Evolutionary conservation across 2,888 invertebrate species (phyloP).

Genomic region (Pelosia muscerda): DNA sequence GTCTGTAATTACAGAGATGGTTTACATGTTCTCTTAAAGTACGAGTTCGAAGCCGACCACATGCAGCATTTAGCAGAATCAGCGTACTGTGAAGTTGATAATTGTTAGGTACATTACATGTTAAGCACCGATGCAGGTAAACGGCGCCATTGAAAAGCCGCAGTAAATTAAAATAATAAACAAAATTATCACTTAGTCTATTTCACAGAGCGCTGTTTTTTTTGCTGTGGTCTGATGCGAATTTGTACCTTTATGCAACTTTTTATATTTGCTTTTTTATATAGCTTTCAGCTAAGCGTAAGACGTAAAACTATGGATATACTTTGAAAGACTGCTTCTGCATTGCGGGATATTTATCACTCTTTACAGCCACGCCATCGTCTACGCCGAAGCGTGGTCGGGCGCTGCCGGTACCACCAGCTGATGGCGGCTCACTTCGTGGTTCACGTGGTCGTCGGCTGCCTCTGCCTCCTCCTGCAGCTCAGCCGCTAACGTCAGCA

Average conservation of each 20-base stretch:
- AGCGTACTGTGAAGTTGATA: no score
- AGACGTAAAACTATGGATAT: not conserved
- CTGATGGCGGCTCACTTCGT: constrained; percentile 75
- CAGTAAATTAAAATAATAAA: no score
- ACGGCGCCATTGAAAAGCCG: no score
- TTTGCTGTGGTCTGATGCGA: no score
- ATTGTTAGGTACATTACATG: no score
- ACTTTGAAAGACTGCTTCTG: not conserved
- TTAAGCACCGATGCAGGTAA: no score
- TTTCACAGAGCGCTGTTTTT: no score
- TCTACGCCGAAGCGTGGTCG: constrained; percentile 82
- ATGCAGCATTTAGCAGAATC: no score
- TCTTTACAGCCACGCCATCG: constrained; percentile 78
- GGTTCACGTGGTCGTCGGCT: constrained; percentile 74
- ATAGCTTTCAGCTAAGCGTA: not conserved
- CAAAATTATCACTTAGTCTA: no score
- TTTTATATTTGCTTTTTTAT: not conserved
- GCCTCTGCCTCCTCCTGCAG: constrained; percentile 73
- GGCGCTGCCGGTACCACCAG: constrained; percentile 75
- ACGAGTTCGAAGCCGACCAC: no score
- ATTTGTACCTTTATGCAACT: not conserved
- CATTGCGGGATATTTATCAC: constrained; percentile 10
- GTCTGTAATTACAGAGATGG: no score
- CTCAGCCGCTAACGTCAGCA: constrained; percentile 57
- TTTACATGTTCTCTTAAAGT: no score